A percentile compares a stretch with the other conserved stretches of the same genome.
phyloP scores from a whole-genome alignment of 2,888 invertebrate species.

The Drosophila algonquin region DNA sequence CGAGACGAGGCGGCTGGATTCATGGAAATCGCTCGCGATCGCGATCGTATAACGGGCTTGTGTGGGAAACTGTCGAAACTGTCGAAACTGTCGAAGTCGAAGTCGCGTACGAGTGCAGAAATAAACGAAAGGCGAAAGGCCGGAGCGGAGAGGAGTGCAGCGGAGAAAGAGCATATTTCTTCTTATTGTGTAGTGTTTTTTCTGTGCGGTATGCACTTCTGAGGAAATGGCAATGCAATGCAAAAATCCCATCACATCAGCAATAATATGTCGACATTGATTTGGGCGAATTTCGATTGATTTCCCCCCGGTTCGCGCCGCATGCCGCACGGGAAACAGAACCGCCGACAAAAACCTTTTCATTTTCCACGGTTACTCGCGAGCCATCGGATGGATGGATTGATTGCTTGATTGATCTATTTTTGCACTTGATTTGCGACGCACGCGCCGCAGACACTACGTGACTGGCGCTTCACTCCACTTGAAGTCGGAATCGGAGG shows the following conservation, averaged over 20 bases:
- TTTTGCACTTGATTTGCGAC: slow-evolving; percentile 81
- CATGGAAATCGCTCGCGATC: slow-evolving; percentile 51
- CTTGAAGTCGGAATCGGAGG: slow-evolving; percentile 22
- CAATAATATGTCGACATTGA: slow-evolving; percentile 63
- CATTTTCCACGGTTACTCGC: slow-evolving; percentile 55
- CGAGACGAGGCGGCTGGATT: slow-evolving; percentile 78
- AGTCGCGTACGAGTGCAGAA: slow-evolving; percentile 42
- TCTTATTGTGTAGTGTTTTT: slow-evolving; percentile 18
- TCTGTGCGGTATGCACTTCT: slow-evolving; percentile 55
- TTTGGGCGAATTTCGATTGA: slow-evolving; percentile 57
- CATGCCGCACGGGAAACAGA: slow-evolving; percentile 38
- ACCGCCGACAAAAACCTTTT: slow-evolving; percentile 55
- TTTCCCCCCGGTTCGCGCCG: slow-evolving; percentile 39
- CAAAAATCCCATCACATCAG: slow-evolving; percentile 65
- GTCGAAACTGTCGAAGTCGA: slow-evolving; percentile 71
- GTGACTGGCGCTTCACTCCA: slow-evolving; percentile 72
- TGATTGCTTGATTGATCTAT: slow-evolving; percentile 81
- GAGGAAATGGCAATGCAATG: slow-evolving; percentile 64
- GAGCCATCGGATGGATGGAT: slow-evolving; percentile 59
- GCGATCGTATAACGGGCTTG: slow-evolving; percentile 32
- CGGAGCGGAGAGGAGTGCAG: not conserved
- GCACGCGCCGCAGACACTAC: slow-evolving; percentile 75
- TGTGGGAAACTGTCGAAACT: slow-evolving; percentile 65
- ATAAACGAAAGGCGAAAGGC: slow-evolving; percentile 36
- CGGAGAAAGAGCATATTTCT: slow-evolving; percentile 50